Evolutionary conservation across 2,888 invertebrate species (phyloP).

Genomic region (Muscina levida): DNA sequence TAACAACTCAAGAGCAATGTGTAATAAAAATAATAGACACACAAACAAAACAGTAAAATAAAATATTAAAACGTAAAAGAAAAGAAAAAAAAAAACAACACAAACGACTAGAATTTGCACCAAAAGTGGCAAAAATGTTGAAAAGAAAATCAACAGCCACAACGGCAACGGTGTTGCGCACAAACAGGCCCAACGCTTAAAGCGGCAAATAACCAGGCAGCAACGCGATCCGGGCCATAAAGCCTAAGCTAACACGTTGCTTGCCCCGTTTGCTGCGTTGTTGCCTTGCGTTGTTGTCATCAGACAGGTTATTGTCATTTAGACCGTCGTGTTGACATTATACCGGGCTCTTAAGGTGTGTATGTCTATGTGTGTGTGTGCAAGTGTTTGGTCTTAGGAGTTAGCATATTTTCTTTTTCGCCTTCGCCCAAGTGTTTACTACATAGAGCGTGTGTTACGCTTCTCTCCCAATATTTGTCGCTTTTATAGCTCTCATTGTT

Average conservation of each 20-base stretch:
- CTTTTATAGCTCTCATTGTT: conserved; percentile 32
- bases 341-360: neutral
- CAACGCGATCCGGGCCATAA: conserved; percentile 13
- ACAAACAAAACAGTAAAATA: conserved; percentile 1
- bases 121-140: conserved; percentile 56
- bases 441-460: conserved; percentile 20
- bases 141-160: conserved; percentile 32
- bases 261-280: neutral
- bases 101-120: conserved; percentile 40
- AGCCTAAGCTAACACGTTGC: conserved; percentile 27
- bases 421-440: too few relatives aligned
- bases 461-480: conserved; percentile 30
- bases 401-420: conserved; percentile 1
- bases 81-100: conserved; percentile 26
- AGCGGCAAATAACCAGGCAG: neutral
- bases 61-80: conserved; percentile 1
- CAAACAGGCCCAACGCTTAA: conserved; percentile 8
- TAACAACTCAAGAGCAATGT: conserved; percentile 15
- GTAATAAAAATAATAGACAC: conserved; percentile 41
- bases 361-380: neutral
- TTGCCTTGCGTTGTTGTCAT: conserved; percentile 32
- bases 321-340: conserved; percentile 8
- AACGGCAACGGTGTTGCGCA: conserved; percentile 1
- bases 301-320: conserved; percentile 50
- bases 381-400: conserved; percentile 6